Base-by-base conservation (phyloP, 2,888 invertebrate species). In the Standfussiana lucernea region DNA sequence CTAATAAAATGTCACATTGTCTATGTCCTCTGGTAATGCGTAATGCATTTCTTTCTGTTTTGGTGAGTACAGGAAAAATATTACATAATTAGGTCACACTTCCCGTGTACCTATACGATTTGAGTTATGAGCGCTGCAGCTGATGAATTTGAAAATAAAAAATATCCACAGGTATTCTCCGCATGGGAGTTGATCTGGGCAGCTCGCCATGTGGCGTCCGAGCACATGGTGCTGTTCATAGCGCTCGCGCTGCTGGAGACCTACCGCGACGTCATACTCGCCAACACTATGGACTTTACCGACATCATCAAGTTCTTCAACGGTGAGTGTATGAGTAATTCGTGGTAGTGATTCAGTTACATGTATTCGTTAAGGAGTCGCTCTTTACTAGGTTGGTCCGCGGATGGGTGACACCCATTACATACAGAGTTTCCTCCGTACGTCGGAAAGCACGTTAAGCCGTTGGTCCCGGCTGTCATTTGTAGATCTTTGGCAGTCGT, bases 291-390 rank as follows among this genome's bases (percentile, higher is more conserved):
- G 99, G 99, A 99, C 95, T 99, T 99, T 93, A 99, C 99, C 0
- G 99, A 99, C 94, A 99, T 99, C 93, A 99, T 99, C 92, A 99
- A 99, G 93, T 99, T 99, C 95, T 99, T 99, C 93, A 99, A 99
- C 95, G 99, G 99, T 99, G 92, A 96, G 66, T 32, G 59, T 1
- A 59, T 15, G 7, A 56, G 28, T 50, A 1, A 10, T n/a, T n/a
- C n/a, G 50, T 2, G 24, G 21, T 47, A 6, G 24, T 11, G n/a
- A n/a, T 53, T 11, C n/a, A n/a, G n/a, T n/a, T n/a, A n/a, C n/a
- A n/a, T n/a, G n/a, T n/a, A n/a, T n/a, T n/a, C n/a, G n/a, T n/a
- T n/a, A n/a, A n/a, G n/a, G n/a, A n/a, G n/a, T n/a, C n/a, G n/a
- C n/a, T n/a, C n/a, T n/a, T n/a, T n/a, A n/a, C n/a, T n/a, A n/a